Percentiles rank a stretch among this genome's conserved stretches.
Evolutionary conservation across 1,140 invertebrate species (phyloP).

Genomic region (Euura saliciscinereae): DNA sequence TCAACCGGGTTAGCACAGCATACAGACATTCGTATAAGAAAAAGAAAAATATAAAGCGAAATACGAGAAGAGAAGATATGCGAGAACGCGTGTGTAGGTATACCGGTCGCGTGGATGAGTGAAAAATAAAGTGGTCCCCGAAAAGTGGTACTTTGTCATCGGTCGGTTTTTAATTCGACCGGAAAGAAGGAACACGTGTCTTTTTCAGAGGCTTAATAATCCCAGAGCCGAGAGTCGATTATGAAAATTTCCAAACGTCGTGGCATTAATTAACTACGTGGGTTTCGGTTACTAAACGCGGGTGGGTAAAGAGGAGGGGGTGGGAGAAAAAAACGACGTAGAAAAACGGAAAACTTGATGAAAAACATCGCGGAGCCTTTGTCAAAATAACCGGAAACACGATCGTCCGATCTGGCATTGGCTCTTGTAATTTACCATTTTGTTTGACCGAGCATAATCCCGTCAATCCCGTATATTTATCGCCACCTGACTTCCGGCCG

Average conservation of each 20-base stretch:
- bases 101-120: not conserved
- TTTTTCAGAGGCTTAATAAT: not conserved
- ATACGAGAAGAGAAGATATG: not conserved
- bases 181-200: not conserved
- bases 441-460: not conserved
- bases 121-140: not conserved
- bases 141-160: constrained; percentile 7
- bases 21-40: not conserved
- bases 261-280: not conserved
- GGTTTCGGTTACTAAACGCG: not conserved
- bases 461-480: not conserved
- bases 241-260: not conserved
- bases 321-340: too few relatives aligned
- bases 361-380: not conserved
- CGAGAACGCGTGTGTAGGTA: not conserved
- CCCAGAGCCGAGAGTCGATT: not conserved
- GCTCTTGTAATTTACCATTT: constrained; percentile 1
- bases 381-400: not conserved
- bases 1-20: not conserved
- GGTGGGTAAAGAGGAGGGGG: not conserved
- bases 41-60: not conserved
- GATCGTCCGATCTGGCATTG: not conserved
- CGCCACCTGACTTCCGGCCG: not conserved
- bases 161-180: not conserved
- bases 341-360: not conserved